Percentiles rank a stretch among this genome's conserved stretches.
phyloP scores from a whole-genome alignment of 2,888 invertebrate species.

The Oconnorella tubifera region DNA sequence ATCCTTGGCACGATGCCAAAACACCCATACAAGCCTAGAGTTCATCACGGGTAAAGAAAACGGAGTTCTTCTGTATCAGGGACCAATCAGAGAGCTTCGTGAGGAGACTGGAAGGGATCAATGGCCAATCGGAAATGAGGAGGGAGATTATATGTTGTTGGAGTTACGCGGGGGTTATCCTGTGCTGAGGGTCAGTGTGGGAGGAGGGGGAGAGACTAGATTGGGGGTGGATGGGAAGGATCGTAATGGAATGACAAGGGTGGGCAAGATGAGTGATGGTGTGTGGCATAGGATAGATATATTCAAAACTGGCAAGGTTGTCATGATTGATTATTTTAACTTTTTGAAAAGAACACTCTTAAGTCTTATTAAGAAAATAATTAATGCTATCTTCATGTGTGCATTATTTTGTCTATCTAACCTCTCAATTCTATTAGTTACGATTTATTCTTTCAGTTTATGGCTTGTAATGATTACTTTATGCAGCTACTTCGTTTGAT shows the following conservation, averaged over 20 bases:
- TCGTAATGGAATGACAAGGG: slow-evolving; percentile 35
- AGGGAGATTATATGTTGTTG: slow-evolving; percentile 81
- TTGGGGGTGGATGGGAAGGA: slow-evolving; percentile 55
- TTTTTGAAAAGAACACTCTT: too few species aligned
- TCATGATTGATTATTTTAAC: too few species aligned
- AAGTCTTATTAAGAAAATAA: too few species aligned
- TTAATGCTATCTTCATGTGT: too few species aligned
- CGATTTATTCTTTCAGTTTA: too few species aligned
- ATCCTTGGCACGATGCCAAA: slow-evolving; percentile 78
- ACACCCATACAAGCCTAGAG: slow-evolving; percentile 89
- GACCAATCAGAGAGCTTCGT: slow-evolving; percentile 63
- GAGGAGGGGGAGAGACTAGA: slow-evolving; percentile 59
- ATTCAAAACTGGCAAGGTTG: slow-evolving; percentile 61
- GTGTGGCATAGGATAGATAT: slow-evolving; percentile 97
- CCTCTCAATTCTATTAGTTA: too few species aligned
- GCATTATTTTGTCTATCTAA: too few species aligned
- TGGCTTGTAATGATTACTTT: too few species aligned
- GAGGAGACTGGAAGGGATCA: too few species aligned
- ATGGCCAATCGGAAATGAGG: slow-evolving; percentile 22
- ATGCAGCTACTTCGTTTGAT: too few species aligned
- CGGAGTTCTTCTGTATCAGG: slow-evolving; percentile 90
- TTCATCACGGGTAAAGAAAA: slow-evolving; percentile 84
- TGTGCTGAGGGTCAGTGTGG: slow-evolving; percentile 84
- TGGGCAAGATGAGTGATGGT: slow-evolving; percentile 74
- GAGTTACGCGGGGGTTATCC: slow-evolving; percentile 90